Conservation (phyloP, 2,797 vertebrate genomes). For the Eulemur coronatus region DNA sequence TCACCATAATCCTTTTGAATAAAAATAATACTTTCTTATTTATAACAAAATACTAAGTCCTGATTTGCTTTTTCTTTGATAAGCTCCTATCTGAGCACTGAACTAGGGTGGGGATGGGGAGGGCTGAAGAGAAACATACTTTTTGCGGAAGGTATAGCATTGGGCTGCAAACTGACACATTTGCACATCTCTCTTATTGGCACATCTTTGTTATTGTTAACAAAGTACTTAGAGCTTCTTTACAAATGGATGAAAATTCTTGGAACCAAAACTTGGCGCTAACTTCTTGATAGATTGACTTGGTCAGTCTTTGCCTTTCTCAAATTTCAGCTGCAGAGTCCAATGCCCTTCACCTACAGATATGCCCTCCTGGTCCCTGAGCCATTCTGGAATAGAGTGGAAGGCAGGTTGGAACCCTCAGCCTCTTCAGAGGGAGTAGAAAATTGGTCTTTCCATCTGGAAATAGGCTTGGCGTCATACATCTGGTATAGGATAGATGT, state of each 20-base stretch:
- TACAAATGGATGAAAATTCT: neutral
- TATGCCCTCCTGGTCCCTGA: neutral
- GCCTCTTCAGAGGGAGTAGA: accelerated
- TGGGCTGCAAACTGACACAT: neutral
- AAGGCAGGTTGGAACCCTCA: neutral
- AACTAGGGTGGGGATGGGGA: neutral
- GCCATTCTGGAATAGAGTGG: neutral
- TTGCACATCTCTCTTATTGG: neutral
- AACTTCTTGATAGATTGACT: neutral
- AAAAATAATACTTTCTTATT: neutral
- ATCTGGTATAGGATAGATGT: neutral
- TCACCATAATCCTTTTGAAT: neutral
- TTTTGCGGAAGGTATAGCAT: neutral
- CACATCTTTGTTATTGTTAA: neutral
- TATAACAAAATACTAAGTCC: neutral
- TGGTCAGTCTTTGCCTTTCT: neutral
- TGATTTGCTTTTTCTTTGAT: neutral
- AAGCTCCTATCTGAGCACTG: neutral
- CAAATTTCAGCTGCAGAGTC: neutral
- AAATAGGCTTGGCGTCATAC: neutral
- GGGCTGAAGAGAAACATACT: neutral
- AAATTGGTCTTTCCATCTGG: neutral
- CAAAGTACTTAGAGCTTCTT: neutral
- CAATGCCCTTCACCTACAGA: neutral
- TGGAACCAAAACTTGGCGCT: neutral